phyloP scores from a whole-genome alignment of 2,888 invertebrate genomes.

The Spisula solida region DNA sequence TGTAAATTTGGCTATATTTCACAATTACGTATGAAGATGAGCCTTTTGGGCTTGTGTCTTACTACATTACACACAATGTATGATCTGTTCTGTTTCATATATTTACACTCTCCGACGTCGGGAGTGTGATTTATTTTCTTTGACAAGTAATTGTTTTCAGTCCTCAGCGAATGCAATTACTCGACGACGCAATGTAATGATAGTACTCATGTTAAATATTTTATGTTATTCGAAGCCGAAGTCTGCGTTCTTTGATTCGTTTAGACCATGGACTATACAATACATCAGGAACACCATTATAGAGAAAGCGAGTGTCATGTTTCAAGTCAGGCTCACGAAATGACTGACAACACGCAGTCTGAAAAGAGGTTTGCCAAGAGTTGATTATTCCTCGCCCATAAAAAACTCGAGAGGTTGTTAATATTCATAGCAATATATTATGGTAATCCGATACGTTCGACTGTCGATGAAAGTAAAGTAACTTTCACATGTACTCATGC shows the following conservation, averaged over 20 bases:
- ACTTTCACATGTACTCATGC: slow-evolving; percentile 29
- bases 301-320: not conserved
- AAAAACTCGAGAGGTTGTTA: not conserved
- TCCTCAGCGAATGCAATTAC: not conserved
- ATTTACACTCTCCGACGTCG: too few relatives aligned
- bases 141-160: not conserved
- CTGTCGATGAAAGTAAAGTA: slow-evolving; percentile 30
- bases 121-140: not conserved
- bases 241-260: slow-evolving; percentile 17
- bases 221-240: not conserved
- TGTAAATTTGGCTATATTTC: too few relatives aligned
- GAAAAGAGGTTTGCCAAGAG: not conserved
- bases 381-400: not conserved
- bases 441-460: slow-evolving; percentile 23
- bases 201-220: not conserved
- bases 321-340: not conserved
- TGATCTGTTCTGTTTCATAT: too few relatives aligned
- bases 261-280: not conserved
- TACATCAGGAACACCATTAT: slow-evolving; percentile 16
- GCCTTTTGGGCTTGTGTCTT: too few relatives aligned
- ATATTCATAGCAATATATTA: slow-evolving; percentile 37
- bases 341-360: slow-evolving; percentile 22
- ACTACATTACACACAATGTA: too few relatives aligned
- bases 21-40: too few relatives aligned
- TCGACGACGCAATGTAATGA: slow-evolving; percentile 5